These are phyloP conservation scores for Hemichromis elongatus DNA, from an alignment of 2,113 vertebrate species.

Conservation along the genomic window DNA sequence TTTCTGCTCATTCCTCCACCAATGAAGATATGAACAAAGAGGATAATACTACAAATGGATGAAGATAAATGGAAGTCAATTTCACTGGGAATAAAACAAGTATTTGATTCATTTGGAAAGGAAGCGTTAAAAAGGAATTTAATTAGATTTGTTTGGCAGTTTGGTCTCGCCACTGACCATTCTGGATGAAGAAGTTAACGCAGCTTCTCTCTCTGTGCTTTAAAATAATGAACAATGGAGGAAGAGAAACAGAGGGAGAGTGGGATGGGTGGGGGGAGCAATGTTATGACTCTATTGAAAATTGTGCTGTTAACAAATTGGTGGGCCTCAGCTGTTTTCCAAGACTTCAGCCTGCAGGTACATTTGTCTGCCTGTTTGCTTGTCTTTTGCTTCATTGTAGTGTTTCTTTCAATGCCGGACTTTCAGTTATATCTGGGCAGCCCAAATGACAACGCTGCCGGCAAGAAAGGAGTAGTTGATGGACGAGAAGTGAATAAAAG, in stretches of 20 bases:
- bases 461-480: conserved; percentile 47
- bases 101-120: conserved; percentile 31
- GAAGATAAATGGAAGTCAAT: conserved; percentile 59
- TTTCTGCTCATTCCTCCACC: conserved; percentile 33
- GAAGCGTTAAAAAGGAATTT: conserved; percentile 17
- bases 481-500: conserved; percentile 51
- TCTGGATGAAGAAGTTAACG: conserved; percentile 10
- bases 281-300: conserved; percentile 34
- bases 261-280: neutral
- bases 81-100: conserved; percentile 49
- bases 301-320: conserved; percentile 57
- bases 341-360: conserved; percentile 58
- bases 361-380: conserved; percentile 49
- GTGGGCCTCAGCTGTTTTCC: conserved; percentile 64
- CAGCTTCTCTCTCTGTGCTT: neutral
- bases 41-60: conserved; percentile 39
- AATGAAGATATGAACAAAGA: conserved; percentile 55
- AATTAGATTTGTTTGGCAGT: conserved; percentile 53
- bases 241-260: neutral
- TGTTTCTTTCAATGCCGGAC: conserved; percentile 46
- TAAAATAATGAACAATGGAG: conserved; percentile 31
- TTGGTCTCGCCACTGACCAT: conserved; percentile 4
- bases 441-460: conserved; percentile 65
- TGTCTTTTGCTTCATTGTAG: conserved; percentile 35
- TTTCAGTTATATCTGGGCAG: conserved; percentile 47